Percentiles rank a stretch among this genome's conserved stretches.
Conservation (phyloP, 2,113 vertebrate genomes). For the Cyphomyrus discorhynchus region DNA sequence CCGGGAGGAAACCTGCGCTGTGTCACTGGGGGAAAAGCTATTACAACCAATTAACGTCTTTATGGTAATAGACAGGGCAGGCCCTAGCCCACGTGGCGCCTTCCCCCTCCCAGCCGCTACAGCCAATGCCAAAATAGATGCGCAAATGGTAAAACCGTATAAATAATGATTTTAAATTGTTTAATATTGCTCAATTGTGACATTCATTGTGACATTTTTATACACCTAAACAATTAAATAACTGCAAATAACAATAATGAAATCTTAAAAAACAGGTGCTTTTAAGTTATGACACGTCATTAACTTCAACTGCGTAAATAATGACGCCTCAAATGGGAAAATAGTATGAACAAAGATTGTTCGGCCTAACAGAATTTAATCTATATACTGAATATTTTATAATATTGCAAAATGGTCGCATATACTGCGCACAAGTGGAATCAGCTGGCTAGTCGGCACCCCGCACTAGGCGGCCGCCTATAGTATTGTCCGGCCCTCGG, state of each 20-base stretch:
- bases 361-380: neutral
- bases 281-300: too few relatives aligned
- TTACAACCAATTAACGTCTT: neutral
- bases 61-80: neutral
- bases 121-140: neutral
- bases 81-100: neutral
- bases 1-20: neutral
- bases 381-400: neutral
- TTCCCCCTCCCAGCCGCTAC: neutral
- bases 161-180: neutral
- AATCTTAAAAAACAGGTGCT: neutral
- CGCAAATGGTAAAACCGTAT: neutral
- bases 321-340: neutral
- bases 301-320: neutral
- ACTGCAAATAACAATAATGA: neutral
- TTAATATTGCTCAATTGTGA: neutral
- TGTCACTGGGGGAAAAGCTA: neutral
- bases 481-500: too few relatives aligned
- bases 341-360: neutral
- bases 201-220: neutral
- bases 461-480: too few relatives aligned
- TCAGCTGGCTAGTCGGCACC: too few relatives aligned
- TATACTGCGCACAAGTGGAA: neutral
- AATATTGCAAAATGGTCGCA: neutral
- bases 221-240: neutral